A percentile compares a stretch with the other conserved stretches of the same genome.
These are phyloP conservation scores for Zosterops hypoxanthus DNA, from an alignment of 2,113 vertebrate genomes.

Conservation along the genomic window DNA sequence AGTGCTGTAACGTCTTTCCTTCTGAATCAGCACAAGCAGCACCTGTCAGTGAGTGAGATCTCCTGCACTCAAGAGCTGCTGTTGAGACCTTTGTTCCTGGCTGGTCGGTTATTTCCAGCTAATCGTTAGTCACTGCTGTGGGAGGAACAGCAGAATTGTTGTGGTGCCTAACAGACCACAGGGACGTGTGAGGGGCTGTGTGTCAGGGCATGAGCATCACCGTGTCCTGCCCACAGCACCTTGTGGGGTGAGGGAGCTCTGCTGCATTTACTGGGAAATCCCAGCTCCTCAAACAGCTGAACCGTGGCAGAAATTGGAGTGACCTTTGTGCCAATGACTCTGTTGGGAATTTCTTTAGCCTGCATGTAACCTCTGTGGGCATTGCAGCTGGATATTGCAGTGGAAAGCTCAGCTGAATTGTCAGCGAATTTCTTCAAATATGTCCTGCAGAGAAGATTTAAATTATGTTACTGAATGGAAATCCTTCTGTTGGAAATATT, in stretches of 20 bases:
- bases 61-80: background rate
- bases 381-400: background rate
- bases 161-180: rapidly evolving
- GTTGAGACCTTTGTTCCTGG: background rate
- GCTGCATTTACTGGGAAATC: background rate
- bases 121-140: background rate
- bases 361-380: background rate
- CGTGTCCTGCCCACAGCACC: rapidly evolving
- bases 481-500: background rate
- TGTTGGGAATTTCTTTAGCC: background rate
- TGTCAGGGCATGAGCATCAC: background rate
- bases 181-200: background rate
- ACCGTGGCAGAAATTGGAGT: background rate
- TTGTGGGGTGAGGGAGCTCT: rapidly evolving
- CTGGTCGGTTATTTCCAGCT: background rate
- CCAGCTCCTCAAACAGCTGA: background rate
- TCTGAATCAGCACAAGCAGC: background rate
- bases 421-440: background rate
- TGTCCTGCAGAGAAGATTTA: background rate
- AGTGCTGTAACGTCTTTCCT: background rate
- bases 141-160: background rate
- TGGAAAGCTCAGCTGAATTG: background rate
- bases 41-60: background rate
- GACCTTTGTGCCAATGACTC: background rate
- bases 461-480: background rate